Evolutionary conservation across 2,888 invertebrate genomes (phyloP).

Genomic region (Plebejus argus): DNA sequence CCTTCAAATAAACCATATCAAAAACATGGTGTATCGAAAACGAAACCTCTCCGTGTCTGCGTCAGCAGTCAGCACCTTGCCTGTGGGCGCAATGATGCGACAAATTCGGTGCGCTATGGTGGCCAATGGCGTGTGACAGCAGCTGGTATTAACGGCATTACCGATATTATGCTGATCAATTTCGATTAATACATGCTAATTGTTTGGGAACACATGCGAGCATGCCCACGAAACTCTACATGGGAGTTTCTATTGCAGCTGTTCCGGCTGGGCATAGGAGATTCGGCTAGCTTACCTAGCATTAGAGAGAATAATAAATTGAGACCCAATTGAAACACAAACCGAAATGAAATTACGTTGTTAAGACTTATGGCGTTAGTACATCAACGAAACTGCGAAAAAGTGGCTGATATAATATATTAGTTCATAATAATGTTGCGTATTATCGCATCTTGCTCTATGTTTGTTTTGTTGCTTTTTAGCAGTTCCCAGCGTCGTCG

Average conservation of each 20-base stretch:
- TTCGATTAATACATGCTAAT: slow-evolving; percentile 13
- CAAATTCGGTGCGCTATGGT: slow-evolving; percentile 25
- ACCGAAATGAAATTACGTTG: no score
- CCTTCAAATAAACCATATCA: neutral
- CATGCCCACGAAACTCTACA: neutral
- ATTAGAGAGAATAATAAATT: no score
- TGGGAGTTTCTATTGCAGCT: neutral
- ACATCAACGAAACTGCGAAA: no score
- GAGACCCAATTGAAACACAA: no score
- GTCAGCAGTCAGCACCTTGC: slow-evolving; percentile 19
- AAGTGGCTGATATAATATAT: no score
- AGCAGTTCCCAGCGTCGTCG: no score
- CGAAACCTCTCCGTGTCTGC: neutral
- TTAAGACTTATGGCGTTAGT: no score
- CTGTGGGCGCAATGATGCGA: slow-evolving; percentile 28
- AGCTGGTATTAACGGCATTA: slow-evolving; percentile 19
- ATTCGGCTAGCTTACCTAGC: no score
- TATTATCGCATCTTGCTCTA: no score
- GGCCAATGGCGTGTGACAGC: slow-evolving; percentile 29
- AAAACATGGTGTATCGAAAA: neutral
- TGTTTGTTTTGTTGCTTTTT: no score
- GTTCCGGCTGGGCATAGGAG: neutral
- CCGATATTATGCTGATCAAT: neutral
- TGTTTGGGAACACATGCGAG: slow-evolving; percentile 6
- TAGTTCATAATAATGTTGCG: no score